Evolutionary conservation across 2,888 invertebrate species (phyloP).

Genomic region (Diploptera punctata): DNA sequence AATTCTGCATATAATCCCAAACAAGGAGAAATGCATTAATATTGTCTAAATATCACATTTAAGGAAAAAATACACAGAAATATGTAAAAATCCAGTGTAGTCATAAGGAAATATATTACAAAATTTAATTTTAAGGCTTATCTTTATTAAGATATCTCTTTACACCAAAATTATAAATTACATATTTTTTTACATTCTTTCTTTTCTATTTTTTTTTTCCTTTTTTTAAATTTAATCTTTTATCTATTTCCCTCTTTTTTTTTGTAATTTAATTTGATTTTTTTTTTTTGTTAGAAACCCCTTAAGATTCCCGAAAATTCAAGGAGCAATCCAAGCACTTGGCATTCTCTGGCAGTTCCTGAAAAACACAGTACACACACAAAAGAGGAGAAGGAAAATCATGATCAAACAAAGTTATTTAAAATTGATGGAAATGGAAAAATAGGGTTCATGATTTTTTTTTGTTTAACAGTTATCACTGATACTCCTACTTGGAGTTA

Average conservation of each 20-base stretch:
- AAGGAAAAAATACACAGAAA: too few species aligned
- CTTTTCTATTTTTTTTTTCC: background rate
- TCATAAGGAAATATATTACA: too few species aligned
- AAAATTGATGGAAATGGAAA: background rate
- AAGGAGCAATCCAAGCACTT: conserved; percentile 29
- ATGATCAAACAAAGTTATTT: background rate
- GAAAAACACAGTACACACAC: conserved; percentile 26
- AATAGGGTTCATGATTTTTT: background rate
- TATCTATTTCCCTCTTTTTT: background rate
- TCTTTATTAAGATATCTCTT: conserved; percentile 16
- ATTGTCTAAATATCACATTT: too few species aligned
- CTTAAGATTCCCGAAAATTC: conserved; percentile 6
- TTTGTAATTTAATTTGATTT: background rate
- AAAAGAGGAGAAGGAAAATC: conserved; percentile 10
- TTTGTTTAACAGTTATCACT: background rate
- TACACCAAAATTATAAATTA: background rate
- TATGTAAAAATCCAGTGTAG: too few species aligned
- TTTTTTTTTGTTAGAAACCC: background rate
- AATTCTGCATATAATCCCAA: too few species aligned
- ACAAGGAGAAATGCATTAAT: too few species aligned
- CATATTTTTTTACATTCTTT: too few species aligned
- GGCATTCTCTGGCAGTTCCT: conserved; percentile 21
- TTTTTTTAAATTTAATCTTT: background rate
- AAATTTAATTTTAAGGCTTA: conserved; percentile 2
- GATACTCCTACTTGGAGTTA: background rate